Evolutionary conservation across 2,113 vertebrate species (phyloP).

Genomic region (Harpagus bidentatus): DNA sequence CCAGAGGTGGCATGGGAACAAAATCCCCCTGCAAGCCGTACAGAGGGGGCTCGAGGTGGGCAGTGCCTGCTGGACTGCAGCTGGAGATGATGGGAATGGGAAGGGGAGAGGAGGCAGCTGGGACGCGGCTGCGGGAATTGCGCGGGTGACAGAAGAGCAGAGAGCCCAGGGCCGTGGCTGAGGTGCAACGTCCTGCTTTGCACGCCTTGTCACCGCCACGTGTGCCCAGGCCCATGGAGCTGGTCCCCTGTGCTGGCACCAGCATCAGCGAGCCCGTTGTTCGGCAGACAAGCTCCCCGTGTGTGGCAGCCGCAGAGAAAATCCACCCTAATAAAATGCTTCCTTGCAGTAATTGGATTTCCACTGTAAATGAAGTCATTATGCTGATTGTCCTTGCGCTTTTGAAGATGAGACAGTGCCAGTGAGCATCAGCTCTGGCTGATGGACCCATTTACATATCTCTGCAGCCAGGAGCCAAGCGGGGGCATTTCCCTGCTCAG

Average conservation of each 20-base stretch:
- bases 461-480: not conserved
- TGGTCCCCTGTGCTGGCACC: not conserved
- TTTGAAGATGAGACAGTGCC: not conserved
- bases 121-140: fast-evolving
- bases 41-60: fast-evolving
- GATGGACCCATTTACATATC: not conserved
- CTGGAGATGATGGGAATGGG: not conserved
- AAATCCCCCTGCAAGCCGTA: not conserved
- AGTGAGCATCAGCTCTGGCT: not conserved
- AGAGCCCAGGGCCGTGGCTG: not conserved
- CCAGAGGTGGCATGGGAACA: not conserved
- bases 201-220: not conserved
- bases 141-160: not conserved
- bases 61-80: not conserved
- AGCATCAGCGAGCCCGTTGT: fast-evolving
- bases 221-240: fast-evolving
- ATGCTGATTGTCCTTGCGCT: not conserved
- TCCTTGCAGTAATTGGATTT: slow-evolving; percentile 37
- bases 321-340: slow-evolving; percentile 24
- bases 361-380: not conserved
- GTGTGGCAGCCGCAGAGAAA: not conserved
- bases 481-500: not conserved
- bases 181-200: not conserved
- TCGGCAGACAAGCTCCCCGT: fast-evolving
- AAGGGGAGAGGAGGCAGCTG: not conserved